A percentile compares a stretch with the other conserved stretches of the same genome.
phyloP scores from a whole-genome alignment of 1,140 invertebrate species.

The Ooceraea biroi region DNA sequence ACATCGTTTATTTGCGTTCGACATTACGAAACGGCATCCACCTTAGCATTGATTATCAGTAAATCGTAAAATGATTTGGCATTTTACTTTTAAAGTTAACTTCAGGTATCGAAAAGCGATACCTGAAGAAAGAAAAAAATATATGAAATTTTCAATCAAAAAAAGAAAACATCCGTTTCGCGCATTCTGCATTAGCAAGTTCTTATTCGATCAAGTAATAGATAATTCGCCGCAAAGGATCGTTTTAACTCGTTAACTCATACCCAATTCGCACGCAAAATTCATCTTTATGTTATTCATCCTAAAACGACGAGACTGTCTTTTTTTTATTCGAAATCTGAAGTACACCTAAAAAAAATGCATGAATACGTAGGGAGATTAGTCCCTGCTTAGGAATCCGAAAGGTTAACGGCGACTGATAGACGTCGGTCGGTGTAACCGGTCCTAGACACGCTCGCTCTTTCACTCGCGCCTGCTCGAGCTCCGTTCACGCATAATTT shows the following conservation, averaged over 20 bases:
- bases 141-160: too few relatives aligned
- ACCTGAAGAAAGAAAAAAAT: too few relatives aligned
- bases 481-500: conserved; percentile 63
- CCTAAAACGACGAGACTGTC: too few relatives aligned
- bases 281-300: too few relatives aligned
- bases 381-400: conserved; percentile 14
- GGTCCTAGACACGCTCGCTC: conserved; percentile 39
- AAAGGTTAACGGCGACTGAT: conserved; percentile 36
- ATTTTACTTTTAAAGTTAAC: conserved; percentile 22
- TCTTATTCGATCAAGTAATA: too few relatives aligned
- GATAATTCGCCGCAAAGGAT: too few relatives aligned
- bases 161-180: too few relatives aligned
- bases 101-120: too few relatives aligned
- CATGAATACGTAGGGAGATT: background rate
- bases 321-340: background rate
- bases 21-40: background rate
- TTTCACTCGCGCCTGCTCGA: conserved; percentile 43
- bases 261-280: too few relatives aligned
- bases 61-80: background rate
- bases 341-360: background rate
- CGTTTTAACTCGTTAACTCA: too few relatives aligned
- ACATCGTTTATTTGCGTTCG: background rate
- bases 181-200: too few relatives aligned
- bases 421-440: conserved; percentile 30
- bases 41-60: background rate